Conservation (phyloP, 2,113 vertebrate species). For the Channa maculata region DNA sequence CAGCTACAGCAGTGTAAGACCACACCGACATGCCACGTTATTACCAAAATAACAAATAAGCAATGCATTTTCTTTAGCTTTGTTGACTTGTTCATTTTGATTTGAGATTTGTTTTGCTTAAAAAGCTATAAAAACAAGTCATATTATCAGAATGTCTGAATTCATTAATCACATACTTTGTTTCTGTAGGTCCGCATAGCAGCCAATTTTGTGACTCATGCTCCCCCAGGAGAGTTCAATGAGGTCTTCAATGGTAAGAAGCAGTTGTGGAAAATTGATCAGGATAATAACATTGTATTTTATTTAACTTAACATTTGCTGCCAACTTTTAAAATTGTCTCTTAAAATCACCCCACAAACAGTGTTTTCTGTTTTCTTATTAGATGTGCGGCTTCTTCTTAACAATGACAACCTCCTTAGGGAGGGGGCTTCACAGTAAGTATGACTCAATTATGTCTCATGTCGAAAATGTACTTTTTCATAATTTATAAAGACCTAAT, state of each 20-base stretch:
- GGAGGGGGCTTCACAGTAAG: conserved; percentile 98
- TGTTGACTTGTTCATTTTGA: too few species aligned
- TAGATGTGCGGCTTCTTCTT: conserved; percentile 98
- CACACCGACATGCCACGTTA: neutral
- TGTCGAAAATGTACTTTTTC: neutral
- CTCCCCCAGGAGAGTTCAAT: conserved; percentile 98
- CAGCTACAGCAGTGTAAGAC: too few species aligned
- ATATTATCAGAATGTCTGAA: neutral
- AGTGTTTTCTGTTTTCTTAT: conserved; percentile 21
- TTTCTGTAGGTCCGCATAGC: conserved; percentile 92
- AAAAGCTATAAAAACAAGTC: neutral
- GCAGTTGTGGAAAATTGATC: neutral
- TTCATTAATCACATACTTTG: conserved; percentile 6
- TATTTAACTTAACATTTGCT: neutral
- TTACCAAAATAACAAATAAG: too few species aligned
- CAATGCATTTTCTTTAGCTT: neutral
- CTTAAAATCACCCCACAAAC: neutral
- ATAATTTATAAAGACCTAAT: neutral
- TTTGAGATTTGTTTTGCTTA: too few species aligned
- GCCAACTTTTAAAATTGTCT: neutral
- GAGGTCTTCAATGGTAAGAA: conserved; percentile 98
- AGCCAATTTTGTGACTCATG: conserved; percentile 97
- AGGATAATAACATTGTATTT: neutral
- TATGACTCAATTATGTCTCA: conserved; percentile 49
- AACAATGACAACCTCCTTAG: conserved; percentile 99